These are phyloP conservation scores for Asbolus verrucosus DNA, from an alignment of 1,140 invertebrate genomes.

Conservation along the genomic window DNA sequence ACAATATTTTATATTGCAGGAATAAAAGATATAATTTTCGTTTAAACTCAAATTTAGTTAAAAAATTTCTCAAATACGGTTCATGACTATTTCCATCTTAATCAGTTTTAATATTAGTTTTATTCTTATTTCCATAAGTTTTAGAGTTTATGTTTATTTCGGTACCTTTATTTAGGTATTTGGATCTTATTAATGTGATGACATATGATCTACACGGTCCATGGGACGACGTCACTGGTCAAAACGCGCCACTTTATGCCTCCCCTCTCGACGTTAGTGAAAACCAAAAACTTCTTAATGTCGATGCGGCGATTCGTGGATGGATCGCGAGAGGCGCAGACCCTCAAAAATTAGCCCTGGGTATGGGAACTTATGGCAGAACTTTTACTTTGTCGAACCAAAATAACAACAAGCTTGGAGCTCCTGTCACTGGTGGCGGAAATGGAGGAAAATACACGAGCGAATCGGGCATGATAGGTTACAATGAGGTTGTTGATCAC, in stretches of 20 bases:
- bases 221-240: constrained; percentile 84
- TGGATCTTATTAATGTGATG: constrained; percentile 88
- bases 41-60: too few species aligned
- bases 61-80: too few species aligned
- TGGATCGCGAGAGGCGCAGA: constrained; percentile 66
- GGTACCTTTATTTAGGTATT: too few species aligned
- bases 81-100: too few species aligned
- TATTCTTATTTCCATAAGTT: too few species aligned
- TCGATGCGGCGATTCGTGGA: constrained; percentile 58
- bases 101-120: too few species aligned
- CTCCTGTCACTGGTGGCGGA: constrained; percentile 66
- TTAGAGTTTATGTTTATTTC: too few species aligned
- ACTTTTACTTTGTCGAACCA: constrained; percentile 69
- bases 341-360: constrained; percentile 72
- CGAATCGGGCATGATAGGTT: constrained; percentile 78
- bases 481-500: constrained; percentile 73
- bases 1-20: too few species aligned
- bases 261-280: constrained; percentile 74
- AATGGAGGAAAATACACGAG: constrained; percentile 78
- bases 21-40: too few species aligned
- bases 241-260: constrained; percentile 81
- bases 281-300: constrained; percentile 2
- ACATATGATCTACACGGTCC: constrained; percentile 88
- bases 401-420: constrained; percentile 67
- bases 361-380: constrained; percentile 19